phyloP scores from a whole-genome alignment of 2,113 vertebrate species.

The Paratilapia polleni region DNA sequence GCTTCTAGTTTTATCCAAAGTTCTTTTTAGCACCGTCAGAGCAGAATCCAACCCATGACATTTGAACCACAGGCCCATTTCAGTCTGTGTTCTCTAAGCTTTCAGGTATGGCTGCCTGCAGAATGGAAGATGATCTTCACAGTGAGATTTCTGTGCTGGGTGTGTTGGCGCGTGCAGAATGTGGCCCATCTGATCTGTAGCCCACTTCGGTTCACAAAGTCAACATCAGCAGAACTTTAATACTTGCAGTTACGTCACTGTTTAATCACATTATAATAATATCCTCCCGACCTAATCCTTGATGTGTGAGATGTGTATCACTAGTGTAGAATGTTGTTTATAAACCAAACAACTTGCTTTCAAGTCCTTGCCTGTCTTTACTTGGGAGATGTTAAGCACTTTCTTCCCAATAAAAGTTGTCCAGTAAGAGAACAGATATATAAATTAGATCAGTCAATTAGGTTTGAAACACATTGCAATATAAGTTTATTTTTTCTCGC shows the following conservation, averaged over 20 bases:
- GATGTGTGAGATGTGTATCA: background rate
- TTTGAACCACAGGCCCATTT: slow-evolving; percentile 21
- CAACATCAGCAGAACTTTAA: slow-evolving; percentile 23
- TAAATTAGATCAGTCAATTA: background rate
- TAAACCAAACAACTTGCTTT: background rate
- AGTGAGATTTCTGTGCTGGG: slow-evolving; percentile 58
- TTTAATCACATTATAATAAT: background rate
- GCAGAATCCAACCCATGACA: slow-evolving; percentile 17
- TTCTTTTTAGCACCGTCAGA: background rate
- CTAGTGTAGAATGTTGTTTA: slow-evolving; percentile 6
- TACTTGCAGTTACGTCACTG: slow-evolving; percentile 16
- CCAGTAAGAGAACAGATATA: background rate
- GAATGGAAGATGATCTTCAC: slow-evolving; percentile 65
- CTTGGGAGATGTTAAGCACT: background rate
- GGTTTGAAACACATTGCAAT: background rate
- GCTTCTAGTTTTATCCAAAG: background rate
- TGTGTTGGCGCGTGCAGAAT: slow-evolving; percentile 64
- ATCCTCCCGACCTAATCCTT: background rate
- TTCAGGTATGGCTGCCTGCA: slow-evolving; percentile 23
- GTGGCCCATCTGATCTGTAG: slow-evolving; percentile 42
- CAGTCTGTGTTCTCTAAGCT: slow-evolving; percentile 22
- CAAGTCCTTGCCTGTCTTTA: background rate
- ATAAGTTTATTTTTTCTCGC: no score
- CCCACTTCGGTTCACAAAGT: slow-evolving; percentile 7
- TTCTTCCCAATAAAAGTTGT: background rate